Conservation (phyloP, 1,140 invertebrate species). For the Drosophila sucinea region DNA sequence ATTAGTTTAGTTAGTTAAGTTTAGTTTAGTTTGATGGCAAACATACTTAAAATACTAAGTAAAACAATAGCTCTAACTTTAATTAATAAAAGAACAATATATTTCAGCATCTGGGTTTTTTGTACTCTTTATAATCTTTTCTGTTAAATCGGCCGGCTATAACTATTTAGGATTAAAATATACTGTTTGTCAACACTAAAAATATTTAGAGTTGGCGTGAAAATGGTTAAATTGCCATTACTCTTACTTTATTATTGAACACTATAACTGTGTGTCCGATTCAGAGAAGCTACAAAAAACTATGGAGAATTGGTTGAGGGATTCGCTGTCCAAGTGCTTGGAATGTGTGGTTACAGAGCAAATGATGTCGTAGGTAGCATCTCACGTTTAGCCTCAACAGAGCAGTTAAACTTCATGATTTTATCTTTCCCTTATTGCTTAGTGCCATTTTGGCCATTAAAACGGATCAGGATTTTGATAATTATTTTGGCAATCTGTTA, state of each 20-base stretch:
- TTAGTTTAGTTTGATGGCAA: no score
- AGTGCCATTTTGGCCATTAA: slow-evolving; percentile 87
- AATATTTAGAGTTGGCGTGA: neutral
- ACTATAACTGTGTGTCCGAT: neutral
- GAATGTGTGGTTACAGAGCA: slow-evolving; percentile 87
- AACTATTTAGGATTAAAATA: no score
- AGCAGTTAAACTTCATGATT: neutral
- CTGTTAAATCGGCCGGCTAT: no score
- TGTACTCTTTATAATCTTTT: no score
- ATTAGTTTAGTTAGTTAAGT: no score
- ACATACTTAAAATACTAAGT: no score
- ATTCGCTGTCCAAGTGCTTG: slow-evolving; percentile 83
- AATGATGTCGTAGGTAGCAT: slow-evolving; percentile 85
- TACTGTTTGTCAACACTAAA: no score
- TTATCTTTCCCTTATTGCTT: slow-evolving; percentile 67
- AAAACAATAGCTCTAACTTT: no score
- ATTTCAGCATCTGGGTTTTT: no score
- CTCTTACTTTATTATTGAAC: neutral
- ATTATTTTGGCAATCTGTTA: slow-evolving; percentile 88
- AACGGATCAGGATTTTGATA: slow-evolving; percentile 87
- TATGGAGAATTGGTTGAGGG: slow-evolving; percentile 78
- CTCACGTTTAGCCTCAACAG: neutral
- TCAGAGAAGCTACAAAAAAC: neutral
- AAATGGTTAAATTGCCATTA: neutral
- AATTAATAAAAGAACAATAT: no score